Base-by-base conservation (phyloP, 2,113 vertebrate species). In the Mesoclemmys tuberculata region DNA sequence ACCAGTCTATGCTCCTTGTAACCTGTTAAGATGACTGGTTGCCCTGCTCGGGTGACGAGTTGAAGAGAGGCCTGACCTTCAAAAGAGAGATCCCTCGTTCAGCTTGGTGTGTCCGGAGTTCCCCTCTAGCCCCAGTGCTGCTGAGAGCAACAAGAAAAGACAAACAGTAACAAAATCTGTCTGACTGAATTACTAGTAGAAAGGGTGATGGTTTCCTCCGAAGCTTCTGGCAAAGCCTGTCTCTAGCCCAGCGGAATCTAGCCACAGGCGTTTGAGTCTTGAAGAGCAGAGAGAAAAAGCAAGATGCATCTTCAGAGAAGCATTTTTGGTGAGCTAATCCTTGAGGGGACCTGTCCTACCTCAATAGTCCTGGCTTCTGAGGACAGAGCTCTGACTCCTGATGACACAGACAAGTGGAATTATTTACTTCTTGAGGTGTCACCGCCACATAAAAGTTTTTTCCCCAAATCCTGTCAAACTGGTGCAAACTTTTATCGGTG, bases 1-100 rank as follows among this genome's bases (percentile, higher is more conserved):
- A 22, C 75, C 61, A 35, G 9, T 4, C 46, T 0, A 0, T 5
- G 35, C 51, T 75, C 26, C 10, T 8, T 81, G 80, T 24, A 55
- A 13, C 44, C 0, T 0, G 16, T 19, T 74, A 56, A n/a, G 27
- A 35, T 31, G 8, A 1, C 2, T 0, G 2, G 22, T n/a, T 31
- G 46, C 48, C 27, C 10, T 1, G 0, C 2, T 44, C 0, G 0
- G 61, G 31, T 54, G 26, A 64, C 10, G 78, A 48, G 1, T 35
- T 13, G 44, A 54, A 19, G 52, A 19, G 5, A 68, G 38, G 77
- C 18, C 31, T 26, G 24, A 31, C 2, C 2, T 10, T 54, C 54
- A 26, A 38, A 31, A 22, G n/a, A 83, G n/a, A 52, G 27, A 61
- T 13, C n/a, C 16, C 46, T 38, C 11, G 19, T 4, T 11, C 21